phyloP scores from a whole-genome alignment of 2,888 invertebrate species.

The Pheosia gnoma region DNA sequence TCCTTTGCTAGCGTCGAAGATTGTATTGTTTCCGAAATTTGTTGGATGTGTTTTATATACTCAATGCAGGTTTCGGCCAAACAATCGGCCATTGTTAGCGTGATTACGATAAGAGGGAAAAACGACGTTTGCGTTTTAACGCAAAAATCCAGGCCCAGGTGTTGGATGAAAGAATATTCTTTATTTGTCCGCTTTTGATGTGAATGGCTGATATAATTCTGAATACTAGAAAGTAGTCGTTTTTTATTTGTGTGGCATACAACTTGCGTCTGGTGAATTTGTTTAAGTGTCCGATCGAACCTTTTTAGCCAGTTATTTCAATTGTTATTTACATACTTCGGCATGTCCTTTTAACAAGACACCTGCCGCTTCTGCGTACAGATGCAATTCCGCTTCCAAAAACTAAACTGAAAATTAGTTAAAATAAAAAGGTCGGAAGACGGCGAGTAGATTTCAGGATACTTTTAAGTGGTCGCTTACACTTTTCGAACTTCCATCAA shows the following conservation, averaged over 20 bases:
- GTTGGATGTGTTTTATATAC: slow-evolving; percentile 67
- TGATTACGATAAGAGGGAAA: slow-evolving; percentile 51
- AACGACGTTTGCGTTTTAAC: slow-evolving; percentile 1
- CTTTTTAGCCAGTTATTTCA: too few relatives aligned
- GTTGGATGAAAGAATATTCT: neutral
- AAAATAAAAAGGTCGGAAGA: too few relatives aligned
- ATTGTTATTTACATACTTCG: too few relatives aligned
- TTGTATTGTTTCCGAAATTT: slow-evolving; percentile 47
- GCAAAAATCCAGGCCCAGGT: slow-evolving; percentile 3
- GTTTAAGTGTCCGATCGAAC: neutral
- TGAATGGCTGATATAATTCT: neutral
- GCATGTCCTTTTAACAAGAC: too few relatives aligned
- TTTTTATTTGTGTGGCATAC: neutral
- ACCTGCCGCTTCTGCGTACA: too few relatives aligned
- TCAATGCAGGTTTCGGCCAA: slow-evolving; percentile 41
- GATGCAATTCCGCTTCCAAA: too few relatives aligned
- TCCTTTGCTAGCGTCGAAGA: slow-evolving; percentile 36
- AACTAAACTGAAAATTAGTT: too few relatives aligned
- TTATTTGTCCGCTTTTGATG: neutral
- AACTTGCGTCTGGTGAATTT: neutral
- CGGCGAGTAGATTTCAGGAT: too few relatives aligned
- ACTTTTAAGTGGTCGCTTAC: neutral
- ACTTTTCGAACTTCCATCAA: neutral
- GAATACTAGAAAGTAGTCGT: neutral
- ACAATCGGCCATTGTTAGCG: slow-evolving; percentile 75